Evolutionary conservation across 2,113 vertebrate genomes (phyloP).

Genomic region (Callithrix jacchus): DNA sequence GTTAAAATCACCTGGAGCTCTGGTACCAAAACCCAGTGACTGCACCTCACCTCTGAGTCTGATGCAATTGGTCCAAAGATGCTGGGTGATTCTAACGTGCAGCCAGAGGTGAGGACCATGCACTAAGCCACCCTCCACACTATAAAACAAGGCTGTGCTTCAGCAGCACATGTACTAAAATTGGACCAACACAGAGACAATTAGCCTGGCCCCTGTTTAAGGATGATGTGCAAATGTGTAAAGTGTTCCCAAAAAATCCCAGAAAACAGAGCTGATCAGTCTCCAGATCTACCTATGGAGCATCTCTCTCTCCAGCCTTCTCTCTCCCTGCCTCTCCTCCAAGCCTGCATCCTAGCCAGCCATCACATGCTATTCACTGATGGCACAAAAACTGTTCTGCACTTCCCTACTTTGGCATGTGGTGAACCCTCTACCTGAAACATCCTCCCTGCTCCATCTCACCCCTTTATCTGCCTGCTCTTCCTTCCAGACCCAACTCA

Average conservation of each 20-base stretch:
- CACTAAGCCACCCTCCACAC: accelerated
- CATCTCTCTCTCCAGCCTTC: background rate
- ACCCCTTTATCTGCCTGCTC: background rate
- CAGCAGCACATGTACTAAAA: background rate
- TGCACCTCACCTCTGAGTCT: background rate
- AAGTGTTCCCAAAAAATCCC: too few species aligned
- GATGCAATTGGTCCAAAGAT: accelerated
- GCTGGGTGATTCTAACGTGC: background rate
- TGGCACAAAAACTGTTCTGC: background rate
- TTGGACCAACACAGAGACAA: too few species aligned
- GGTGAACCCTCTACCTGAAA: background rate
- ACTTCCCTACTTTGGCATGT: background rate
- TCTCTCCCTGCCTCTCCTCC: too few species aligned
- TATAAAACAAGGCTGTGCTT: background rate
- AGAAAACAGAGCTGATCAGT: too few species aligned
- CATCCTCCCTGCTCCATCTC: accelerated
- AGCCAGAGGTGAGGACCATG: background rate
- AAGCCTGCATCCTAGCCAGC: background rate
- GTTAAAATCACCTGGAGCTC: background rate
- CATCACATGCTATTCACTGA: background rate
- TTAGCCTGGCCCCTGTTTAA: too few species aligned
- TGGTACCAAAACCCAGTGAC: background rate
- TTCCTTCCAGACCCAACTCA: background rate
- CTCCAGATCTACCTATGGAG: accelerated
- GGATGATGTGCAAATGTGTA: too few species aligned